These are phyloP conservation scores for Sycophila texana DNA, from an alignment of 2,888 invertebrate species.

Conservation along the genomic window DNA sequence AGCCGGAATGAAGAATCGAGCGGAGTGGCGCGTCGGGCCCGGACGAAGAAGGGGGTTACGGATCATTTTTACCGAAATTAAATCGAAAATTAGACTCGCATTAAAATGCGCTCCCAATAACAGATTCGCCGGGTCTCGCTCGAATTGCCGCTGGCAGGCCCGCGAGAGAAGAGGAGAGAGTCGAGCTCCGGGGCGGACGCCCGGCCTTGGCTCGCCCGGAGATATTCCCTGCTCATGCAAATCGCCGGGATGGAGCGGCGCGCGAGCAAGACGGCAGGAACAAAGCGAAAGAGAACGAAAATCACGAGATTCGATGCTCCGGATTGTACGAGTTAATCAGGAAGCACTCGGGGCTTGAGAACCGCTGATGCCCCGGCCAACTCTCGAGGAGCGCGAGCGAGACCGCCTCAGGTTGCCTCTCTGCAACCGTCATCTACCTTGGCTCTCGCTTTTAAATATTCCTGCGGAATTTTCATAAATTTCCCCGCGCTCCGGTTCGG, in stretches of 20 bases:
- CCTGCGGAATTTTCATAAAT: slow-evolving; percentile 53
- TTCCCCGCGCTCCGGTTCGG: slow-evolving; percentile 7
- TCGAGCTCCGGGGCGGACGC: neutral
- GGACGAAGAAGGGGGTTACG: slow-evolving; percentile 57
- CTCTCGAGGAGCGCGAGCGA: slow-evolving; percentile 3
- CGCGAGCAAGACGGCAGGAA: neutral
- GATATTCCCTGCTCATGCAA: slow-evolving; percentile 70
- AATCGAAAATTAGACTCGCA: slow-evolving; percentile 74
- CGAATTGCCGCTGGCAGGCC: slow-evolving; percentile 64
- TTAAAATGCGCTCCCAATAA: slow-evolving; percentile 73
- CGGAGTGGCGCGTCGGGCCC: slow-evolving; percentile 35
- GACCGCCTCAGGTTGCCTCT: neutral
- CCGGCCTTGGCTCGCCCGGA: slow-evolving; percentile 57
- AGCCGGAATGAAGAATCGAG: slow-evolving; percentile 23
- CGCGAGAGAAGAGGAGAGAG: slow-evolving; percentile 28
- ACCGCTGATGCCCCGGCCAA: slow-evolving; percentile 63
- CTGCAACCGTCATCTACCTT: slow-evolving; percentile 59
- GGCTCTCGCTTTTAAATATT: slow-evolving; percentile 56
- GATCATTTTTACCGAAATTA: slow-evolving; percentile 74
- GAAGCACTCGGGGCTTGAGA: slow-evolving; percentile 61
- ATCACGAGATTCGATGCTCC: slow-evolving; percentile 66
- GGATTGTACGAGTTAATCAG: slow-evolving; percentile 69
- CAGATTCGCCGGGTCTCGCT: slow-evolving; percentile 54
- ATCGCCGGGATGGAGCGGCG: slow-evolving; percentile 31
- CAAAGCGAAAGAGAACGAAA: slow-evolving; percentile 57